Conservation (phyloP, 1,140 invertebrate species). For the Bicyclus anynana region DNA sequence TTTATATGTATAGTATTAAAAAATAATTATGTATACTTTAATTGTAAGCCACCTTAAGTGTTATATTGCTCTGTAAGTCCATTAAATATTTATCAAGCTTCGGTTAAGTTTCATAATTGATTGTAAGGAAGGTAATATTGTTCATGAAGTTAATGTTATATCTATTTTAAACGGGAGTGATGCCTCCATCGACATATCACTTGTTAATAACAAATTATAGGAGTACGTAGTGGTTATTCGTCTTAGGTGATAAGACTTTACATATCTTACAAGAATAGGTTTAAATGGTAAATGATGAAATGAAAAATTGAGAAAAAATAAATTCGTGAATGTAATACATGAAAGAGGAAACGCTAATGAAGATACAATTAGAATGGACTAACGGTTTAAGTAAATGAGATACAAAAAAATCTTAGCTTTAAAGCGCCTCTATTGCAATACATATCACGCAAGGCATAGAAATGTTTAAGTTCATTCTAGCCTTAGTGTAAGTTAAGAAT, state of each 20-base stretch:
- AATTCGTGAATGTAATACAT: background rate
- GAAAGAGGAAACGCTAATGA: slow-evolving; percentile 1
- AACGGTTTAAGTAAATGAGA: slow-evolving; percentile 20
- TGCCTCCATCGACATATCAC: slow-evolving; percentile 73
- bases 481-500: slow-evolving; percentile 62
- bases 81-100: slow-evolving; percentile 51
- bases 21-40: slow-evolving; percentile 55
- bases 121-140: slow-evolving; percentile 44
- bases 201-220: slow-evolving; percentile 75
- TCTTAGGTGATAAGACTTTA: slow-evolving; percentile 65
- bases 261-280: slow-evolving; percentile 63
- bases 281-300: slow-evolving; percentile 20
- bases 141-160: slow-evolving; percentile 56
- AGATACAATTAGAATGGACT: slow-evolving; percentile 9
- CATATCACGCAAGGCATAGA: slow-evolving; percentile 74
- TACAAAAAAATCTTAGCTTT: slow-evolving; percentile 41
- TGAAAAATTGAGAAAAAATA: slow-evolving; percentile 9
- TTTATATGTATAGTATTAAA: slow-evolving; percentile 56
- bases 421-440: slow-evolving; percentile 71
- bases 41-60: slow-evolving; percentile 67
- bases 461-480: slow-evolving; percentile 68
- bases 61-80: slow-evolving; percentile 66
- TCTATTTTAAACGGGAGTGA: slow-evolving; percentile 61
- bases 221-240: slow-evolving; percentile 64
- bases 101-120: slow-evolving; percentile 48